A percentile compares a stretch with the other conserved stretches of the same genome.
Evolutionary conservation across 2,888 invertebrate species (phyloP).

Genomic region (Charanyca ferruginea): DNA sequence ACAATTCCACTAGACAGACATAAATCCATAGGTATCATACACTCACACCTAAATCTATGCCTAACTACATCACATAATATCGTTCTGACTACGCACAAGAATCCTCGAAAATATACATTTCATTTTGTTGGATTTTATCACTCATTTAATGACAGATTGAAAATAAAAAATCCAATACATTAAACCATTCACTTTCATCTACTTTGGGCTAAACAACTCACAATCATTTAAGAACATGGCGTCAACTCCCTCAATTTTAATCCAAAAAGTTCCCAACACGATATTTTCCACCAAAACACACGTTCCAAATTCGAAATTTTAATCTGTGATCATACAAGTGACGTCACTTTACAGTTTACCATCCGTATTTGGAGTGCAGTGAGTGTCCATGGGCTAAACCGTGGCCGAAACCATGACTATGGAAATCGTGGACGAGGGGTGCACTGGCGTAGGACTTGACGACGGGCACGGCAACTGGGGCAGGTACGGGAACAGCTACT

Average conservation of each 20-base stretch:
- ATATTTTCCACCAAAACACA: neutral
- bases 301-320: slow-evolving; percentile 19
- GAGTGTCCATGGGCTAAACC: slow-evolving; percentile 45
- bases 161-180: neutral
- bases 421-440: slow-evolving; percentile 65
- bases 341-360: slow-evolving; percentile 70
- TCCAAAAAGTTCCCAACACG: slow-evolving; percentile 8
- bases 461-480: slow-evolving; percentile 80
- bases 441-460: slow-evolving; percentile 72
- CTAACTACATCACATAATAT: slow-evolving; percentile 84
- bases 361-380: slow-evolving; percentile 71
- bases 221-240: slow-evolving; percentile 38
- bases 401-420: slow-evolving; percentile 49
- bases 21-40: slow-evolving; percentile 47
- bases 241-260: slow-evolving; percentile 49
- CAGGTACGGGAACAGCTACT: slow-evolving; percentile 83
- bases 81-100: slow-evolving; percentile 78
- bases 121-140: slow-evolving; percentile 50
- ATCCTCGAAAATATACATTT: slow-evolving; percentile 73
- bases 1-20: slow-evolving; percentile 16
- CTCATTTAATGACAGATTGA: slow-evolving; percentile 59
- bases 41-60: slow-evolving; percentile 64
- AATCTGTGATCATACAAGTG: slow-evolving; percentile 66
- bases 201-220: slow-evolving; percentile 51
- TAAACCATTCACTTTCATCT: neutral